phyloP scores from a whole-genome alignment of 64 coral and sea anemone species.

The Montipora sp. region DNA sequence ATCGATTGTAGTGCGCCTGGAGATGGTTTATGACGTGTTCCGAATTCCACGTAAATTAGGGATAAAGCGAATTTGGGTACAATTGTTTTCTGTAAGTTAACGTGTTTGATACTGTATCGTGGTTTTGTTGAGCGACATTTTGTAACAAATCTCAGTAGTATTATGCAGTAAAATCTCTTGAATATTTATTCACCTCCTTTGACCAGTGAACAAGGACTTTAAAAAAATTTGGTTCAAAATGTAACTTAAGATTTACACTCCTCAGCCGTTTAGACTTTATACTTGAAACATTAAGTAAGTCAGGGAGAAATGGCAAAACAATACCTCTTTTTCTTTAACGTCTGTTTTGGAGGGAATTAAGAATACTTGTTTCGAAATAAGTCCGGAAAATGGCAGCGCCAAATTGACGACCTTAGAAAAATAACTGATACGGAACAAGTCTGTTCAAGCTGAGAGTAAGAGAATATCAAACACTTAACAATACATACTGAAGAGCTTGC shows the following conservation, averaged over 20 bases:
- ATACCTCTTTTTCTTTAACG: background rate
- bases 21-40: no score
- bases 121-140: no score
- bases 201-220: background rate
- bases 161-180: no score
- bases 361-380: conserved; percentile 6
- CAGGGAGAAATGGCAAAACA: background rate
- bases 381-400: conserved; percentile 16
- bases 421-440: background rate
- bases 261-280: background rate
- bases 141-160: no score
- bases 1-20: no score
- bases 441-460: conserved; percentile 26
- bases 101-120: no score
- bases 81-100: no score
- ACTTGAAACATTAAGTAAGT: background rate
- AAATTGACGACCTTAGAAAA: background rate
- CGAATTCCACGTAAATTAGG: no score
- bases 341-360: background rate
- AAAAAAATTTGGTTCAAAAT: background rate
- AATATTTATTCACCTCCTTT: background rate
- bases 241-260: background rate
- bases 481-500: background rate
- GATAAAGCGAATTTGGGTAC: no score
- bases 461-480: conserved; percentile 1